Evolutionary conservation across 2,888 invertebrate species (phyloP), one percentile per base, ranked within the genome.

Genomic region (Trilocha varians): DNA sequence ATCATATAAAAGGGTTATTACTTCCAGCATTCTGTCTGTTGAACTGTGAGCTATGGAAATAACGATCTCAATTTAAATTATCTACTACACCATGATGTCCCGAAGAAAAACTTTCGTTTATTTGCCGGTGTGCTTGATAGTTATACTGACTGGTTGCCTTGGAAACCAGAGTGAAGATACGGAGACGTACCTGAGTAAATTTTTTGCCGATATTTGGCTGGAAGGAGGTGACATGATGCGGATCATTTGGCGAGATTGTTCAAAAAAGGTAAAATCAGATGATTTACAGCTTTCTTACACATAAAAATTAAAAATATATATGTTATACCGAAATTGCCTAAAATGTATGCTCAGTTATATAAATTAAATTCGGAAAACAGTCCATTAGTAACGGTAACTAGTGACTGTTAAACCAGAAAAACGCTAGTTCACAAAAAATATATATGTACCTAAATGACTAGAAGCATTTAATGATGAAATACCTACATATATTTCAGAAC

Each of bases 221-320:
- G 86, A 86, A 51, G 83, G 86, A 2, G 71, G 78, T 16, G 82
- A 85, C 48, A 64, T 86, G 5, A 57, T 83, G 11, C 70, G 70
- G 41, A 78, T 85, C 38, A 70, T 87, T 48, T 87, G 87, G 87
- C 65, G 76, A 40, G 85, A 87, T 50, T 87, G 87, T 42, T 80
- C 87, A 1, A 85, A 79, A 49, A 84, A 83, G 59, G 87, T 87
- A 67, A 48, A 62, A 59, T 32, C 18, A n/a, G n/a, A 36, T 13
- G 2, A 3, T 36, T 36, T 36, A 16, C 16, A 9, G n/a, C n/a
- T n/a, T n/a, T n/a, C n/a, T n/a, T n/a, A n/a, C n/a, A n/a, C n/a
- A n/a, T n/a, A n/a, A n/a, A n/a, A n/a, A n/a, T n/a, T n/a, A n/a
- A n/a, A n/a, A n/a, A n/a, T n/a, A n/a, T n/a, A n/a, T n/a, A n/a